phyloP scores from a whole-genome alignment of 2,888 invertebrate genomes.

The Erynnis tages region DNA sequence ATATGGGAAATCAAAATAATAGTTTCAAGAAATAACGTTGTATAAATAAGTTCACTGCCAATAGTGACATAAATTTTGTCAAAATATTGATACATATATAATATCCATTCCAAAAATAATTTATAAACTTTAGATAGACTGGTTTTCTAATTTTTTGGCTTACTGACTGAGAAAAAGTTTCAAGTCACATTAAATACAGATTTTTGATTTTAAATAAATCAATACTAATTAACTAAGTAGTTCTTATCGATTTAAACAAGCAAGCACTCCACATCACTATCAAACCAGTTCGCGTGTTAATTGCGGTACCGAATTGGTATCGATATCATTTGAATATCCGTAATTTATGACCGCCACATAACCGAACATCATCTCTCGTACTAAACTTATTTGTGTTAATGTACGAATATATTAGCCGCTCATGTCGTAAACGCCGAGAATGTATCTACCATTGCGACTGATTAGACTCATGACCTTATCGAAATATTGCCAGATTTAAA shows the following conservation, averaged over 20 bases:
- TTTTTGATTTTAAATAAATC: too few species aligned
- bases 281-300: slow-evolving; percentile 76
- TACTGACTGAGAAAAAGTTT: too few species aligned
- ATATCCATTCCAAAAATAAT: too few species aligned
- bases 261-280: slow-evolving; percentile 48
- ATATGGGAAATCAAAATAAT: too few species aligned
- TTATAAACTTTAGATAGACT: too few species aligned
- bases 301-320: slow-evolving; percentile 80
- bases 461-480: slow-evolving; percentile 15
- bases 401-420: slow-evolving; percentile 59
- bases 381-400: slow-evolving; percentile 58
- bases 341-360: slow-evolving; percentile 73
- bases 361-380: slow-evolving; percentile 67
- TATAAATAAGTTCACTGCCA: too few species aligned
- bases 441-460: slow-evolving; percentile 10
- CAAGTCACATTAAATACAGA: too few species aligned
- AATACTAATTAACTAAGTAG: too few species aligned
- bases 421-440: slow-evolving; percentile 14
- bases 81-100: too few species aligned
- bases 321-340: slow-evolving; percentile 76
- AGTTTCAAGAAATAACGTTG: too few species aligned
- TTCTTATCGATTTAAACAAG: slow-evolving; percentile 30
- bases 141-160: too few species aligned
- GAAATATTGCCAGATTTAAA: neutral
- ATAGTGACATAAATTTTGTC: too few species aligned